Conservation (phyloP, 2,113 vertebrate genomes). For the Chaetorhynchus papuensis region DNA sequence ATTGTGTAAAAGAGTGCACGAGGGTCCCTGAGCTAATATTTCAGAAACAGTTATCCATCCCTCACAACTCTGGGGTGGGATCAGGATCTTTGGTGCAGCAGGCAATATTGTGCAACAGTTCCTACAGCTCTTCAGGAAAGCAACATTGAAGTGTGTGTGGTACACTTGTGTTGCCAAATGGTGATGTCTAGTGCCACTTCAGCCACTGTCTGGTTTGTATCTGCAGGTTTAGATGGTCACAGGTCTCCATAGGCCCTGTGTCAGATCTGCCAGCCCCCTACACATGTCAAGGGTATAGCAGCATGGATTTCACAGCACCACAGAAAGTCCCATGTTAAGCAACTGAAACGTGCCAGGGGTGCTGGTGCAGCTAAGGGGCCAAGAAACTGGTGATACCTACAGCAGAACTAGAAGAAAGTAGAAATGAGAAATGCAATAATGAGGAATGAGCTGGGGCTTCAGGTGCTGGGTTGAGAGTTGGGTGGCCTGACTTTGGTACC, state of each 20-base stretch:
- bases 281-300: neutral
- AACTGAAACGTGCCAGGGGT: neutral
- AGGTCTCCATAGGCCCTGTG: neutral
- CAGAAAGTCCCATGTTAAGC: neutral
- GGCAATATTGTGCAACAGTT: neutral
- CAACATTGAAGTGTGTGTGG: neutral
- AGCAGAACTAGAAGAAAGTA: neutral
- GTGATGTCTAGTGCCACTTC: neutral
- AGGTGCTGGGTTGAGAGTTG: neutral
- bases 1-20: neutral
- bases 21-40: neutral
- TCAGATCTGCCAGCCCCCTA: neutral
- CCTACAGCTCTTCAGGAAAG: neutral
- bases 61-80: neutral
- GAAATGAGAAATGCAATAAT: neutral
- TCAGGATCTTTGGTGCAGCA: neutral
- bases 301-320: neutral
- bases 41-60: neutral
- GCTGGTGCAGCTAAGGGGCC: neutral
- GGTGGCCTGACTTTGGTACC: neutral
- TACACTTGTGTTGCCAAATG: neutral
- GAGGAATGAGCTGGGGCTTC: neutral
- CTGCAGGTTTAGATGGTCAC: neutral
- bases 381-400: neutral
- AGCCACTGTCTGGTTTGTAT: neutral